Percentiles rank a stretch among this genome's conserved stretches.
Conservation (phyloP, 2,113 vertebrate genomes). For the Lampris incognitus region DNA sequence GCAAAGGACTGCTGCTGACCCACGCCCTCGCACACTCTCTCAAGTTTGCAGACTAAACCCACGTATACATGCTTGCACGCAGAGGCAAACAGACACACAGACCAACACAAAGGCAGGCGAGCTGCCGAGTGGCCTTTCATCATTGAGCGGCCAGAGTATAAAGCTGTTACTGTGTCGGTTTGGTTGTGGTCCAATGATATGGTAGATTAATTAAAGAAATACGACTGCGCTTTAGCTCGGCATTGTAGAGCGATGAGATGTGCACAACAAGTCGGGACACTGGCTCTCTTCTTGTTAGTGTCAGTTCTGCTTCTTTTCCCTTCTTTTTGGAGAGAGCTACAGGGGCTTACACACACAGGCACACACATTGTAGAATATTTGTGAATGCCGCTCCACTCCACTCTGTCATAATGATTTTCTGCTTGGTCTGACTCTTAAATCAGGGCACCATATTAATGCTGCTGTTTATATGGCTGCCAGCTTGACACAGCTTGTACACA, state of each 20-base stretch:
- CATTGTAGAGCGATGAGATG: conserved; percentile 22
- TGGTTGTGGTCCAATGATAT: conserved; percentile 33
- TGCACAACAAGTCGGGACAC: conserved; percentile 33
- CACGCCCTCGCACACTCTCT: not conserved
- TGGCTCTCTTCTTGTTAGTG: conserved; percentile 30
- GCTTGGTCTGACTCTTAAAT: conserved; percentile 56
- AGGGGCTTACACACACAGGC: conserved; percentile 17
- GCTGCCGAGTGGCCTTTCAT: conserved; percentile 7
- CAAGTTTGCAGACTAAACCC: not conserved
- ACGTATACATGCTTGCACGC: not conserved
- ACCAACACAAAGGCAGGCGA: conserved; percentile 6
- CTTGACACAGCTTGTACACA: conserved; percentile 55
- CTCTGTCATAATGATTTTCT: conserved; percentile 71
- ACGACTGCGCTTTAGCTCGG: conserved; percentile 1
- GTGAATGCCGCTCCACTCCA: conserved; percentile 50
- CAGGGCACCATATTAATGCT: conserved; percentile 48
- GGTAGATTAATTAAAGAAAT: conserved; percentile 57
- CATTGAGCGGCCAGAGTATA: conserved; percentile 18
- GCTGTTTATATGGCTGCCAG: conserved; percentile 40
- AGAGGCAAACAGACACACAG: not conserved
- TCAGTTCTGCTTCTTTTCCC: conserved; percentile 1
- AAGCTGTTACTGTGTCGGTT: conserved; percentile 41
- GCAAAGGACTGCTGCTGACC: conserved; percentile 11
- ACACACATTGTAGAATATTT: conserved; percentile 29
- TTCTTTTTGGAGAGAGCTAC: conserved; percentile 30